phyloP scores from a whole-genome alignment of 2,797 vertebrate species.

The Syngnathus acus region DNA sequence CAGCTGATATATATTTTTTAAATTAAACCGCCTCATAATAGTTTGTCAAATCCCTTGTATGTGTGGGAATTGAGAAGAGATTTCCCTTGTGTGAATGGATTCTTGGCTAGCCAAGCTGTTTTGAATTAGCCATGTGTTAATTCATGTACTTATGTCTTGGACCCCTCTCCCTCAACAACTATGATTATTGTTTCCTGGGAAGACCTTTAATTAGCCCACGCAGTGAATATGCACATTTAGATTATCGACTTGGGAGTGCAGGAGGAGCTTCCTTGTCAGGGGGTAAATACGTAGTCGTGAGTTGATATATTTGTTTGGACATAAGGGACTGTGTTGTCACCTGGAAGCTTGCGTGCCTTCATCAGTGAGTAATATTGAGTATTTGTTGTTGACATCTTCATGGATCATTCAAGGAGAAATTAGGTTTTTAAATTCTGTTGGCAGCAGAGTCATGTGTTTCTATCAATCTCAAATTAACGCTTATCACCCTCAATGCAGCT shows the following conservation, averaged over 20 bases:
- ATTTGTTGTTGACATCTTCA: conserved; percentile 7
- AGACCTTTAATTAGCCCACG: conserved; percentile 40
- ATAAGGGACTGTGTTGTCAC: background rate
- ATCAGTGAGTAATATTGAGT: background rate
- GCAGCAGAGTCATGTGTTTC: conserved; percentile 6
- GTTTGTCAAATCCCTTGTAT: background rate
- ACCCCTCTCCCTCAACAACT: conserved; percentile 31
- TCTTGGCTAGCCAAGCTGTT: conserved; percentile 8
- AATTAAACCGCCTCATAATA: too few relatives aligned
- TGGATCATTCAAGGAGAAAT: conserved; percentile 12
- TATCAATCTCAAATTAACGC: conserved; percentile 4
- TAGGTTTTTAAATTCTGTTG: conserved; percentile 16
- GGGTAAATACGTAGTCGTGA: background rate
- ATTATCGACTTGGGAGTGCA: conserved; percentile 12
- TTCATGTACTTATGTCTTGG: conserved; percentile 13
- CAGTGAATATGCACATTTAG: conserved; percentile 12
- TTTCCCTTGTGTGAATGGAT: background rate
- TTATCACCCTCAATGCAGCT: conserved; percentile 17
- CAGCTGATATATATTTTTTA: background rate
- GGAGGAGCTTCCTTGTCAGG: conserved; percentile 10
- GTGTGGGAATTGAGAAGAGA: background rate
- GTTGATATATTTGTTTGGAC: conserved; percentile 3
- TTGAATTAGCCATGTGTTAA: conserved; percentile 11
- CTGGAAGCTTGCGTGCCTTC: conserved; percentile 1
- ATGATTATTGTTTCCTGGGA: conserved; percentile 27